A percentile compares a stretch with the other conserved stretches of the same genome.
phyloP scores from a whole-genome alignment of 2,797 vertebrate genomes.

The Heterohyrax brucei region DNA sequence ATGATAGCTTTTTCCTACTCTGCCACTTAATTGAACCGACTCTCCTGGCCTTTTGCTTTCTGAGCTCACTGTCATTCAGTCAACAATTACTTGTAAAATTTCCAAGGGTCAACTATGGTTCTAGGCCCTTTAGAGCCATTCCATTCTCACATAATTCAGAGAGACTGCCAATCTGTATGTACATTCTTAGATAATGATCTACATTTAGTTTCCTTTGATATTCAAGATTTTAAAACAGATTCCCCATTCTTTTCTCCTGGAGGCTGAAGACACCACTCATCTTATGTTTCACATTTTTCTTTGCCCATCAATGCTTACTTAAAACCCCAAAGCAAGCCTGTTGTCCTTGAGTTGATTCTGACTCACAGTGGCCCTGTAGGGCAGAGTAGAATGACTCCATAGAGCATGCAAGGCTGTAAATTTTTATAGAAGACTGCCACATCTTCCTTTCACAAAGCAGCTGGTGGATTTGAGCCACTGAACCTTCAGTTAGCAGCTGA shows the following conservation, averaged over 20 bases:
- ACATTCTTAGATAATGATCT: conserved; percentile 3
- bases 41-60: neutral
- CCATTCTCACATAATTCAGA: neutral
- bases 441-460: too few relatives aligned
- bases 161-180: neutral
- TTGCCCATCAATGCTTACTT: neutral
- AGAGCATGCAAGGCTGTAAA: too few relatives aligned
- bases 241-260: neutral
- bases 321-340: too few relatives aligned
- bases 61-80: neutral
- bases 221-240: neutral
- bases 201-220: conserved; percentile 34
- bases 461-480: too few relatives aligned
- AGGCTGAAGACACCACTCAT: neutral
- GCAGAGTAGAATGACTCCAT: too few relatives aligned
- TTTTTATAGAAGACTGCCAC: too few relatives aligned
- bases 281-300: conserved; percentile 27
- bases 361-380: too few relatives aligned
- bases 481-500: too few relatives aligned
- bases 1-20: neutral
- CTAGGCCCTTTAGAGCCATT: neutral
- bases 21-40: neutral
- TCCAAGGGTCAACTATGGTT: neutral
- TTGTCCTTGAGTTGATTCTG: too few relatives aligned
- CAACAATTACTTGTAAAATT: neutral